These are phyloP conservation scores for Phenacoccus solenopsis DNA, from an alignment of 1,140 invertebrate species.

Conservation along the genomic window DNA sequence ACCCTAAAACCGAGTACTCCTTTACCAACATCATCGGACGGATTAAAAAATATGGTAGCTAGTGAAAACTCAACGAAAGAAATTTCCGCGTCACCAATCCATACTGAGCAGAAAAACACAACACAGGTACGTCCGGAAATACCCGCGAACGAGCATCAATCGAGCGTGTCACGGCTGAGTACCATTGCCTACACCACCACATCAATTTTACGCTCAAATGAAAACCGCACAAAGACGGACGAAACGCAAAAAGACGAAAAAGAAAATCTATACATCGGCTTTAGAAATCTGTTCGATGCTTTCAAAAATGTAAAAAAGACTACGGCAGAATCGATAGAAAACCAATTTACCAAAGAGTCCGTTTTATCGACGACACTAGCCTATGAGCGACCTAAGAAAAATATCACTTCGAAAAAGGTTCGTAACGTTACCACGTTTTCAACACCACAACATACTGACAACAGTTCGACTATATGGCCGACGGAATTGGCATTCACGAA, in stretches of 20 bases:
- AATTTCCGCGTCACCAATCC: no score
- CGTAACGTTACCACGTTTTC: not conserved
- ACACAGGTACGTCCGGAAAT: no score
- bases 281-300: not conserved
- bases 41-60: not conserved
- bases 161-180: not conserved
- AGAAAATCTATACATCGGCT: not conserved
- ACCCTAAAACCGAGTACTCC: not conserved
- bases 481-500: no score
- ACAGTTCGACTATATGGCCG: not conserved
- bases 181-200: not conserved
- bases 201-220: not conserved
- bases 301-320: not conserved
- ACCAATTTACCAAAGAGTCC: not conserved
- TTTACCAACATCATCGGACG: not conserved
- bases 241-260: not conserved
- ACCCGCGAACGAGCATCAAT: not conserved
- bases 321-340: not conserved
- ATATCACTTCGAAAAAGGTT: not conserved
- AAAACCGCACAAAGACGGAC: not conserved
- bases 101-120: no score
- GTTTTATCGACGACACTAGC: not conserved
- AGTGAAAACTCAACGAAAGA: not conserved
- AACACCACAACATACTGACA: not conserved
- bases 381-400: not conserved